A percentile compares a stretch with the other conserved stretches of the same genome.
These are phyloP conservation scores for Dromius quadrimaculatus DNA, from an alignment of 2,888 invertebrate genomes.

Conservation along the genomic window DNA sequence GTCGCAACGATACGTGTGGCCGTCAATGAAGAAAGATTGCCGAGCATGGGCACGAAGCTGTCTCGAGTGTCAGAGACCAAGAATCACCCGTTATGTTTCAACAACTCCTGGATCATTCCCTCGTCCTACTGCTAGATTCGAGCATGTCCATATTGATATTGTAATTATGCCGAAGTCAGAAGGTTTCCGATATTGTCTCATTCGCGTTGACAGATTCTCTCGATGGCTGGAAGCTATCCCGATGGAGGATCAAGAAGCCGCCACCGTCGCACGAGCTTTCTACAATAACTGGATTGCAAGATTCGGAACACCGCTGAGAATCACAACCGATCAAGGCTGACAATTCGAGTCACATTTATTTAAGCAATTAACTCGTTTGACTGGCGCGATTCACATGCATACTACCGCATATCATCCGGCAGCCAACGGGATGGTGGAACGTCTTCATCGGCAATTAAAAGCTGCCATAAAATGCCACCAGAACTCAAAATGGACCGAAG, in stretches of 20 bases:
- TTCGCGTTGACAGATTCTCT: constrained; percentile 59
- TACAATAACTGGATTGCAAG: constrained; percentile 62
- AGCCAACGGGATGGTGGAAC: constrained; percentile 62
- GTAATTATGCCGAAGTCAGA: constrained; percentile 55
- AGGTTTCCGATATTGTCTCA: constrained; percentile 55
- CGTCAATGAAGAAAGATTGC: constrained; percentile 53
- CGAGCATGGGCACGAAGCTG: constrained; percentile 54
- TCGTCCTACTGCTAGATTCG: constrained; percentile 51
- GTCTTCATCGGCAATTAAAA: constrained; percentile 58
- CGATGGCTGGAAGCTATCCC: constrained; percentile 64
- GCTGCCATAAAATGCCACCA: background rate
- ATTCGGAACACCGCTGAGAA: constrained; percentile 61
- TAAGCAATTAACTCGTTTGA: constrained; percentile 55
- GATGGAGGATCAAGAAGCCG: constrained; percentile 61
- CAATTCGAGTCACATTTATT: constrained; percentile 62
- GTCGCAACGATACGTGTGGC: constrained; percentile 56
- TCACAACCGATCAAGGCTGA: constrained; percentile 62
- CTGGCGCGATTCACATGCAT: constrained; percentile 55
- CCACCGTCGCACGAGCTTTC: constrained; percentile 61
- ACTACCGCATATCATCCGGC: constrained; percentile 61
- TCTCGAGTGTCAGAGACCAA: constrained; percentile 55
- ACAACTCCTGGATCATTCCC: background rate
- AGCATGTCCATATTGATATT: constrained; percentile 58
- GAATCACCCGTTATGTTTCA: constrained; percentile 53
- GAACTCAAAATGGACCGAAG: background rate